Conservation (phyloP, 2,797 vertebrate species). For the Micropoecilia bifurca region DNA sequence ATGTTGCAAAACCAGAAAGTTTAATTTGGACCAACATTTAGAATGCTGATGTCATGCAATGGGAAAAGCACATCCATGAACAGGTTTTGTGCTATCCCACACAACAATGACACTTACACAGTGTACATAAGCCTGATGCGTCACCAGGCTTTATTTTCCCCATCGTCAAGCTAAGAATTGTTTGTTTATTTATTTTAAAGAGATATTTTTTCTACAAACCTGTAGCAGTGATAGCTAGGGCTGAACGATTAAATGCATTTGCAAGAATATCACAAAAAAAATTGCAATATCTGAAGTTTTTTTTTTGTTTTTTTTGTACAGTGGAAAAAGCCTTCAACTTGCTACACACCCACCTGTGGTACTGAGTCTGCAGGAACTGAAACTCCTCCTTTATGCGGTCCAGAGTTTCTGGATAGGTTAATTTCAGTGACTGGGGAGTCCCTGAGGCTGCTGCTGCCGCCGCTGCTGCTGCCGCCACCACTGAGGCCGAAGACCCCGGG, state of each 20-base stretch:
- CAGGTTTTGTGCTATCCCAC: not conserved
- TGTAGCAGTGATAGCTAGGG: not conserved
- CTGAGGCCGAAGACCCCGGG: constrained; percentile 82
- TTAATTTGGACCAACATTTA: constrained; percentile 2
- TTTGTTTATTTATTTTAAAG: not conserved
- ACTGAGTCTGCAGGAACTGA: constrained; percentile 94
- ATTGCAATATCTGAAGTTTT: not conserved
- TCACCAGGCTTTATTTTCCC: no score
- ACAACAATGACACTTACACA: not conserved
- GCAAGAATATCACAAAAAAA: not conserved
- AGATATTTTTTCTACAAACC: not conserved
- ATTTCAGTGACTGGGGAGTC: constrained; percentile 88
- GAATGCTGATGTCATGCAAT: not conserved
- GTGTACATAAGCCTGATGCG: no score
- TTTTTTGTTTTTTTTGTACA: no score
- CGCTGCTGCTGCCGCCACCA: constrained; percentile 80
- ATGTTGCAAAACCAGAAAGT: not conserved
- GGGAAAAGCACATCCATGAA: not conserved
- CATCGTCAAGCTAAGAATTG: not conserved
- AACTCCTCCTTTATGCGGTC: constrained; percentile 95
- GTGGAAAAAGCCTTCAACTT: not conserved
- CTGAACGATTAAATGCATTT: not conserved
- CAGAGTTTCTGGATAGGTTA: constrained; percentile 92
- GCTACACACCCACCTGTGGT: constrained; percentile 84
- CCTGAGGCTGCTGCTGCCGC: constrained; percentile 84